These are phyloP conservation scores for Brassicogethes aeneus DNA, from an alignment of 2,888 invertebrate genomes.

Conservation along the genomic window DNA sequence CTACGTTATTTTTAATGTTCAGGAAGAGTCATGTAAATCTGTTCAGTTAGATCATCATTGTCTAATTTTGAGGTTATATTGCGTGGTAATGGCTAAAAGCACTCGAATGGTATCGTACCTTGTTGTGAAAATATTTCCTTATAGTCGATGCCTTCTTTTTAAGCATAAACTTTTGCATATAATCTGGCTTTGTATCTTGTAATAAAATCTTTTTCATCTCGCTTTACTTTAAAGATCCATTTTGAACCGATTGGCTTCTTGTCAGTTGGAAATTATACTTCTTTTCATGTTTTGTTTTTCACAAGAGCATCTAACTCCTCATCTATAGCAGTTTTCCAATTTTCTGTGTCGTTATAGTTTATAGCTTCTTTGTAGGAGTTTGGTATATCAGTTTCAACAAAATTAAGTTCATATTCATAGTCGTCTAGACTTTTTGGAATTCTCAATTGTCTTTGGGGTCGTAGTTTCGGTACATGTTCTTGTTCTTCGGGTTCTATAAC, in stretches of 20 bases:
- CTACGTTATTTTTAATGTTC: constrained; percentile 8
- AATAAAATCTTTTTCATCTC: not conserved
- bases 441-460: too few relatives aligned
- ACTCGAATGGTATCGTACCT: constrained; percentile 14
- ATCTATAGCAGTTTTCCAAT: constrained; percentile 16
- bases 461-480: too few relatives aligned
- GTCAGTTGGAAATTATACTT: too few relatives aligned
- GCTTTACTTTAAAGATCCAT: too few relatives aligned
- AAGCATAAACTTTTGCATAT: constrained; percentile 9
- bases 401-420: too few relatives aligned
- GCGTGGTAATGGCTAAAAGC: constrained; percentile 13
- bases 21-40: too few relatives aligned
- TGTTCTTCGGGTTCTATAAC: too few relatives aligned
- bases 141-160: constrained; percentile 18
- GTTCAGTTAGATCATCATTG: too few relatives aligned
- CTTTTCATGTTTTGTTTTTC: constrained; percentile 12
- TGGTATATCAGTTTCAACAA: too few relatives aligned
- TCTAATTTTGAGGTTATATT: constrained; percentile 11
- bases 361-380: too few relatives aligned
- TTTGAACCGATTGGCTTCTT: too few relatives aligned
- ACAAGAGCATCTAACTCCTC: constrained; percentile 16
- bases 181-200: constrained; percentile 4
- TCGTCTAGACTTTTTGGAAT: too few relatives aligned
- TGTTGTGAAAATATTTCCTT: constrained; percentile 16
- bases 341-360: constrained; percentile 11